A percentile compares a stretch with the other conserved stretches of the same genome.
Evolutionary conservation across 2,113 vertebrate species (phyloP).

Genomic region (Neogobius melanostomus): DNA sequence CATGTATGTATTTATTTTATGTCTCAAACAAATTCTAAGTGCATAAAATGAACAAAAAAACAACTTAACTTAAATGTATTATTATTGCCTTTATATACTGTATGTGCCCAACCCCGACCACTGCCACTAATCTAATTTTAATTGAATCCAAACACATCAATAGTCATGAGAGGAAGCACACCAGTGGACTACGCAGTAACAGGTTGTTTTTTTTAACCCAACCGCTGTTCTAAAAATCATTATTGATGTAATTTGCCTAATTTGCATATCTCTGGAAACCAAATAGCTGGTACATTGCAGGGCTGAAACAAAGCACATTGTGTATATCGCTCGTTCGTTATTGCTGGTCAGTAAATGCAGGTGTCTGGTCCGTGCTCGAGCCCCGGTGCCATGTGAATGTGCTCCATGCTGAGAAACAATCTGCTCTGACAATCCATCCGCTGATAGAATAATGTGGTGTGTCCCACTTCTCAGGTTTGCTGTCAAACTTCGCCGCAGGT

Average conservation of each 20-base stretch:
- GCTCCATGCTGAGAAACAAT: conserved; percentile 32
- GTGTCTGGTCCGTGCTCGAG: conserved; percentile 6
- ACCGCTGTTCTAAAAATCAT: background rate
- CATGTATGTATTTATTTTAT: no score
- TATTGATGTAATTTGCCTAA: background rate
- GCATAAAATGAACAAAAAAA: no score
- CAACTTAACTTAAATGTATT: no score
- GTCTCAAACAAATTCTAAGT: no score
- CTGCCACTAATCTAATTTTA: background rate
- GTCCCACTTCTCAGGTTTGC: conserved; percentile 21
- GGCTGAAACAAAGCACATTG: conserved; percentile 14
- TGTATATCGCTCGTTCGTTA: conserved; percentile 12
- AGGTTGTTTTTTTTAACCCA: background rate
- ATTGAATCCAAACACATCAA: background rate
- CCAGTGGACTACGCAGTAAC: conserved; percentile 3
- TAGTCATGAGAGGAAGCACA: background rate
- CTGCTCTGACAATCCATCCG: conserved; percentile 26
- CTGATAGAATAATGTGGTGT: conserved; percentile 18
- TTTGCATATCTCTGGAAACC: conserved; percentile 9
- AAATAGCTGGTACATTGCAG: background rate
- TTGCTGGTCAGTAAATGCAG: background rate
- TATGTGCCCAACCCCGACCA: background rate
- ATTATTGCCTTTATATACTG: no score
- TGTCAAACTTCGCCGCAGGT: conserved; percentile 8
- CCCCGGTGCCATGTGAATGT: conserved; percentile 14